Percentiles rank a stretch among this genome's conserved stretches.
phyloP scores from a whole-genome alignment of 2,797 vertebrate species.

The Dromococcyx pavoninus region DNA sequence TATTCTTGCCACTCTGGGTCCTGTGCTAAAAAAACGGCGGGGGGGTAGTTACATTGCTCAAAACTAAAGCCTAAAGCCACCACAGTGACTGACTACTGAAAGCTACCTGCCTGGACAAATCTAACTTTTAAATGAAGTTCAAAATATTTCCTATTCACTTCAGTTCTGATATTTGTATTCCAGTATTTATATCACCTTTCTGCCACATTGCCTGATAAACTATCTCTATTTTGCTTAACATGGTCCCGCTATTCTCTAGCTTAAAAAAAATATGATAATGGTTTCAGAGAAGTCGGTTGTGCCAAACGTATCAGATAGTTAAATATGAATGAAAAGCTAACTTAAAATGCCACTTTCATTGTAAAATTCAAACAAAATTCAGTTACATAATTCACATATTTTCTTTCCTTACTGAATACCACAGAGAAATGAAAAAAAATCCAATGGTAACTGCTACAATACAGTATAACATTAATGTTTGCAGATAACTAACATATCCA shows the following conservation, averaged over 20 bases:
- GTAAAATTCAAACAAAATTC: neutral
- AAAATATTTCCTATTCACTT: neutral
- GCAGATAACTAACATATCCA: neutral
- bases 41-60: neutral
- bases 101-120: neutral
- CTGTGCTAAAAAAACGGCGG: neutral
- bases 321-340: neutral
- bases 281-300: neutral
- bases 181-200: neutral
- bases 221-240: neutral
- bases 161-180: neutral
- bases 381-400: neutral
- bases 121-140: neutral
- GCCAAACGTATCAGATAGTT: neutral
- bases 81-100: neutral
- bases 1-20: neutral
- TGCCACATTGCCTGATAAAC: neutral
- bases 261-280: neutral
- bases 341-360: neutral
- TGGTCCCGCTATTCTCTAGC: fast-evolving
- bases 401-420: neutral
- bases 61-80: neutral
- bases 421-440: neutral
- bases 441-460: neutral
- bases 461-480: neutral